phyloP scores from a whole-genome alignment of 2,113 vertebrate species.

The Amphiprion percula region DNA sequence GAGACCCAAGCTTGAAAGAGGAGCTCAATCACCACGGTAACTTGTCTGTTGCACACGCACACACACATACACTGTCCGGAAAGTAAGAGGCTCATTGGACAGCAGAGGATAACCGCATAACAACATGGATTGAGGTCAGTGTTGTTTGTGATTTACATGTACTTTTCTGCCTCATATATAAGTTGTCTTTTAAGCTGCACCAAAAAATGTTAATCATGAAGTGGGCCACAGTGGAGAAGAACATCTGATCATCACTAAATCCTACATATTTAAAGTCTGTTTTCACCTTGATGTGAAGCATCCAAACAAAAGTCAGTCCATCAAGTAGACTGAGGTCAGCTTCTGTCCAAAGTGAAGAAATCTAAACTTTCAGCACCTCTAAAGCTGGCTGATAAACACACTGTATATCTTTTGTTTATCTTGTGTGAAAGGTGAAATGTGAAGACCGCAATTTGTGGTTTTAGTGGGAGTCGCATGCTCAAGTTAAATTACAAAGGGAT shows the following conservation, averaged over 20 bases:
- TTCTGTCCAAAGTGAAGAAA: background rate
- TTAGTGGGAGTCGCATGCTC: conserved; percentile 2
- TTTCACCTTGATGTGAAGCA: too few species aligned
- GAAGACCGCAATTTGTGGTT: conserved; percentile 52
- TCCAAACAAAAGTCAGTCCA: background rate
- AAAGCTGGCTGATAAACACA: conserved; percentile 14
- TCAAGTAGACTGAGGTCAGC: background rate
- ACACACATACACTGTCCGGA: conserved; percentile 30
- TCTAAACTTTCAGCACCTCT: background rate
- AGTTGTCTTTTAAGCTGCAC: background rate
- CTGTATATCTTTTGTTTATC: conserved; percentile 33
- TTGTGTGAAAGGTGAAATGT: conserved; percentile 8
- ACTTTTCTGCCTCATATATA: background rate
- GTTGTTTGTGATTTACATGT: conserved; percentile 17
- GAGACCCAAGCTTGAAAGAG: conserved; percentile 68
- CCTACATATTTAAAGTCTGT: too few species aligned
- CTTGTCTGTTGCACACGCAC: conserved; percentile 38
- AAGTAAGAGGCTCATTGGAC: conserved; percentile 34
- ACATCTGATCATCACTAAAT: too few species aligned
- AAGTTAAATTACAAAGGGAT: conserved; percentile 20
- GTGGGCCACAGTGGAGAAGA: too few species aligned
- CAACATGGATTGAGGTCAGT: conserved; percentile 20
- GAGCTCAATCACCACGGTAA: conserved; percentile 73
- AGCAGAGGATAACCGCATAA: background rate
- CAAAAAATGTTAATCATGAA: too few species aligned